Evolutionary conservation across 2,888 invertebrate genomes (phyloP), one percentile per base, ranked within the genome.

Genomic region (Yponomeuta cagnagella): DNA sequence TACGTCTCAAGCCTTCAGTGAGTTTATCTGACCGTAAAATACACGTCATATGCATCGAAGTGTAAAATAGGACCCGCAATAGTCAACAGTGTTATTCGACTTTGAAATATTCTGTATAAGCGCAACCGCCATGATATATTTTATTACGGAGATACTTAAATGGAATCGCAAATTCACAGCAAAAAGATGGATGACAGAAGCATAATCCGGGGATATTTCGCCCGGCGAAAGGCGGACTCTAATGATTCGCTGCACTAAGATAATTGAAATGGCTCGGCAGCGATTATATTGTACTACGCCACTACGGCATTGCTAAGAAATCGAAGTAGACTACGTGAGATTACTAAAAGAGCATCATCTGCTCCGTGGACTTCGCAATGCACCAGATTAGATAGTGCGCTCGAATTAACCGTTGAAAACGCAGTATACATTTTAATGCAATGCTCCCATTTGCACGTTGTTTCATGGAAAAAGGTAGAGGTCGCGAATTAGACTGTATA

Each of bases 161-260:
- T 12, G 43, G 33, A 37, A 67, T 48, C 12, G 68, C 33, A 68
- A 43, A n/a, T 48, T 63, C 15, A 70, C 10, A 64, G 30, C 33
- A 15, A 30, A 64, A n/a, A 70, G 65, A 48, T 37, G 31, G n/a
- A 70, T 63, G 65, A 37, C 43, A 43, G 23, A 43, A n/a, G 2
- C 65, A 66, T 72, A 72, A 72, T 72, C 69, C 63, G 12, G 15
- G 30, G 48, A 43, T 48, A 10, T 8, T 33, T 6, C 31, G 23
- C 63, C 37, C 23, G 31, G 48, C 43, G 48, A 52, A 10, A 33
- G n/a, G 33, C 77, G 77, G 78, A 75, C 76, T 79, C 80, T 84
- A 85, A 86, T 85, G 83, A 85, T 82, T 78, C 74, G 77, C 78
- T 76, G 79, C 81, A 79, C 77, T 76, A 72, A 75, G 76, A 76